phyloP scores from a whole-genome alignment of 2,113 vertebrate species.

The Oxygymnocypris stewartii region DNA sequence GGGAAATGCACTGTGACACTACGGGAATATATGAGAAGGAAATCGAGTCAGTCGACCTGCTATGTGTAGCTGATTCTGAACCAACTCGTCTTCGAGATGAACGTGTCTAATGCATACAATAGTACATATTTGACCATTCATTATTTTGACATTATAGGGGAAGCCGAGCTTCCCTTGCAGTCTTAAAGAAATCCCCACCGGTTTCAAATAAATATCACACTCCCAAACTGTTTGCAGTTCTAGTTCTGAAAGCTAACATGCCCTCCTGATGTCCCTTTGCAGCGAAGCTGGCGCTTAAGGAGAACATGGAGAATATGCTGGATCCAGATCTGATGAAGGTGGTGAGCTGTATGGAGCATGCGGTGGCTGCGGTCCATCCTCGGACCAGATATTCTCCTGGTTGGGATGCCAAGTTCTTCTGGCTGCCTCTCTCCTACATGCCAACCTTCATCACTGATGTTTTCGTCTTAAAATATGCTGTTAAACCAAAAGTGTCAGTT shows the following conservation, averaged over 20 bases:
- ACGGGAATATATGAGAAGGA: too few species aligned
- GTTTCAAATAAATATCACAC: neutral
- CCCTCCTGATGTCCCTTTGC: neutral
- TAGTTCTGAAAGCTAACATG: neutral
- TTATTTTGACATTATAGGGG: too few species aligned
- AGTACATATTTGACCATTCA: too few species aligned
- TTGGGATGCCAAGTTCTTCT: constrained; percentile 76
- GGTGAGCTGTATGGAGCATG: constrained; percentile 80
- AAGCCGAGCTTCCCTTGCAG: too few species aligned
- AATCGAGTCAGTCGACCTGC: too few species aligned
- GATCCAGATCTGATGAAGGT: constrained; percentile 77
- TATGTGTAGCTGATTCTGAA: too few species aligned
- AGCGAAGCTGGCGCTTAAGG: constrained; percentile 27
- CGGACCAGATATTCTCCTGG: constrained; percentile 72
- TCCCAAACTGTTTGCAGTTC: neutral
- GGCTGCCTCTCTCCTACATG: constrained; percentile 77
- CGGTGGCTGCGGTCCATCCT: constrained; percentile 75
- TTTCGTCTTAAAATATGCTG: constrained; percentile 68
- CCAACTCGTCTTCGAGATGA: too few species aligned
- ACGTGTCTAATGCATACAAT: too few species aligned
- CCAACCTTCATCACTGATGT: constrained; percentile 78
- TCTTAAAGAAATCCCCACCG: too few species aligned
- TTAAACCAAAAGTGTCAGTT: constrained; percentile 56
- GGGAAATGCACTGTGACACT: too few species aligned
- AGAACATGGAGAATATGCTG: constrained; percentile 53